Conservation (phyloP, 2,888 invertebrate species). For the Scaptomyza reducta region DNA sequence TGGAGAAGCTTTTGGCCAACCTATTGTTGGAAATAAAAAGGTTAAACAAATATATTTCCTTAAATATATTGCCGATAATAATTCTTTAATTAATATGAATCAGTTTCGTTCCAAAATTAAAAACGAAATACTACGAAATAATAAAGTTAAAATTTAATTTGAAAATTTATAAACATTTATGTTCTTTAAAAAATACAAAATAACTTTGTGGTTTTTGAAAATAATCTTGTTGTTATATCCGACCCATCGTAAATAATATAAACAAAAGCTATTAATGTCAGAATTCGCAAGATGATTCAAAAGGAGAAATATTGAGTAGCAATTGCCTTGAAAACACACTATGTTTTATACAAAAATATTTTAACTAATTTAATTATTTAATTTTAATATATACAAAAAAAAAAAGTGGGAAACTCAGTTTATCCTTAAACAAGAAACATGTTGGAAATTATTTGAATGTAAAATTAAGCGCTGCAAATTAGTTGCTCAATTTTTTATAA, state of each 20-base stretch:
- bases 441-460: not conserved
- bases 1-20: not conserved
- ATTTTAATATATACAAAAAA: constrained; percentile 1
- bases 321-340: constrained; percentile 6
- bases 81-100: not conserved
- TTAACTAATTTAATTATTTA: constrained; percentile 3
- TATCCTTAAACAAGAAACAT: not conserved
- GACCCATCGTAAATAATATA: not conserved
- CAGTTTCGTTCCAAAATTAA: not conserved
- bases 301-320: not conserved
- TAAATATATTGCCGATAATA: not conserved
- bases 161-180: not conserved
- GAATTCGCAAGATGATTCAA: not conserved
- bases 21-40: not conserved
- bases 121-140: not conserved
- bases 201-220: no score
- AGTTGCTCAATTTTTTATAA: not conserved
- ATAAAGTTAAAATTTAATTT: not conserved
- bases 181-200: no score
- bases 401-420: no score
- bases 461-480: not conserved
- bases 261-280: constrained; percentile 1
- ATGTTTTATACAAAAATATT: constrained; percentile 15
- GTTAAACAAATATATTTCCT: not conserved
- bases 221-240: no score